Conservation (phyloP, 2,797 vertebrate genomes). For the Anguilla obscura region DNA sequence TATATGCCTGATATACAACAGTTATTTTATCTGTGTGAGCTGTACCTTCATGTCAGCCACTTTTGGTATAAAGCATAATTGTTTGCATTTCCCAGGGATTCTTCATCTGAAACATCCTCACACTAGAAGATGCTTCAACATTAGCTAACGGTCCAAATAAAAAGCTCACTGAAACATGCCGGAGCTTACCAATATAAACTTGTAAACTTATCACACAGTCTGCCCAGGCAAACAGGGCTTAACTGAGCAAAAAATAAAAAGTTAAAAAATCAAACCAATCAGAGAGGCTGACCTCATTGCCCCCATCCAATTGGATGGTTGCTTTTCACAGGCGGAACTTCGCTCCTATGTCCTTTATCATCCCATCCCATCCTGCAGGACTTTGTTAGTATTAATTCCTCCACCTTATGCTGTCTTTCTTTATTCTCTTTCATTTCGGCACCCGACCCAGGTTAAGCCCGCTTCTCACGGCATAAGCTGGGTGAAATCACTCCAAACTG, state of each 20-base stretch:
- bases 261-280: not conserved
- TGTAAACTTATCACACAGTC: not conserved
- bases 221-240: not conserved
- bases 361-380: constrained; percentile 51
- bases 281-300: constrained; percentile 32
- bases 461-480: constrained; percentile 64
- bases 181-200: not conserved
- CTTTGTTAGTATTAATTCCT: constrained; percentile 48
- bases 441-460: constrained; percentile 68
- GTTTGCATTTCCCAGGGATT: not conserved
- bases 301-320: constrained; percentile 46
- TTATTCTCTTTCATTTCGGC: constrained; percentile 41
- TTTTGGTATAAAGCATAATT: constrained; percentile 10
- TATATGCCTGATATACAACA: not conserved
- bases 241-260: not conserved
- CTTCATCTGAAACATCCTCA: not conserved
- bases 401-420: constrained; percentile 37
- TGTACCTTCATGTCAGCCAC: not conserved
- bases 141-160: not conserved
- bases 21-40: not conserved
- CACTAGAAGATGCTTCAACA: not conserved
- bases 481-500: constrained; percentile 68
- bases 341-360: constrained; percentile 59
- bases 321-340: constrained; percentile 44
- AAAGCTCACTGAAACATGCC: not conserved